phyloP scores from a whole-genome alignment of 2,888 invertebrate genomes.

The Lomographa bimaculata region DNA sequence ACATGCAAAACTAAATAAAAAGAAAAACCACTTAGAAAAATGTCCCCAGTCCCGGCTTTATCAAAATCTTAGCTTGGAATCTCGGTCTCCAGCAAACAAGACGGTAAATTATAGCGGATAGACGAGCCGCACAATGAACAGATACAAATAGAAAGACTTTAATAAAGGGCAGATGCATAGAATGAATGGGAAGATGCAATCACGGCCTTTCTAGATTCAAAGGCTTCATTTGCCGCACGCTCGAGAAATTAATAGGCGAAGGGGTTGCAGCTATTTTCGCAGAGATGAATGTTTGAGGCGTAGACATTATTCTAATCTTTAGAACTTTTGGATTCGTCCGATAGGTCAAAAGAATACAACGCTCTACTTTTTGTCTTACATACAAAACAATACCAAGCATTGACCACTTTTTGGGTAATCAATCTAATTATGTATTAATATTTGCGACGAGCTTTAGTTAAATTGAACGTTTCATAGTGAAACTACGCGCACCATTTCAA shows the following conservation, averaged over 20 bases:
- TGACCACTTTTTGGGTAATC: no score
- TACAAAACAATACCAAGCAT: no score
- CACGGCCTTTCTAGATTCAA: slow-evolving; percentile 38
- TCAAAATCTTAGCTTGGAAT: slow-evolving; percentile 9
- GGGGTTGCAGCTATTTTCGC: slow-evolving; percentile 3
- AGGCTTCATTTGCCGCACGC: slow-evolving; percentile 36
- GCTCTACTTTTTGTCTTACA: no score
- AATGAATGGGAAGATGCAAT: slow-evolving; percentile 37
- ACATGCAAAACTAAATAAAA: no score
- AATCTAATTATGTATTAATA: no score
- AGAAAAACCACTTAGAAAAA: slow-evolving; percentile 1
- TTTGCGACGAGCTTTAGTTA: no score
- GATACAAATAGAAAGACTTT: slow-evolving; percentile 36
- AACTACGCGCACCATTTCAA: no score
- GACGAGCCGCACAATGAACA: slow-evolving; percentile 27
- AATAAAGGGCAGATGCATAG: slow-evolving; percentile 37
- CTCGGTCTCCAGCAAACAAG: slow-evolving; percentile 9
- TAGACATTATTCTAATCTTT: no score
- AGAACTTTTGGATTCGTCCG: no score
- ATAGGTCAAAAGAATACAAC: no score
- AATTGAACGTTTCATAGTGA: no score
- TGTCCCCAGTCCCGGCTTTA: slow-evolving; percentile 4
- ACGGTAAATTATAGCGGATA: slow-evolving; percentile 23
- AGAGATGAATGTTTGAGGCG: no score
- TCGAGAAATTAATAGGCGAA: slow-evolving; percentile 19